A percentile compares a stretch with the other conserved stretches of the same genome.
Evolutionary conservation across 2,113 vertebrate genomes (phyloP).

Genomic region (Leptobrachium ailaonicum): DNA sequence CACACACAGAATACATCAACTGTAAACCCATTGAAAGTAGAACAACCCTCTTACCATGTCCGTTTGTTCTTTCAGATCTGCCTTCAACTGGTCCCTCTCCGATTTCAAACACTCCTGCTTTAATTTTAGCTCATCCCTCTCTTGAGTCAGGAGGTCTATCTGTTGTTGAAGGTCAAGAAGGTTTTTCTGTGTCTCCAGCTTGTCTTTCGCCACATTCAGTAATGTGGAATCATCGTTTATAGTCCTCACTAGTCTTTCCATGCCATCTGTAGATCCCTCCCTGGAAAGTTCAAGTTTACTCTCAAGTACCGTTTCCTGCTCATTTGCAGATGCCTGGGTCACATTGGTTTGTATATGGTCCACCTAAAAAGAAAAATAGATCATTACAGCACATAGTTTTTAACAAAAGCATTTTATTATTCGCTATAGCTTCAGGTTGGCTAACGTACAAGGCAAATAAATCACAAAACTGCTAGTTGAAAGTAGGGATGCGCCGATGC

Average conservation of each 20-base stretch:
- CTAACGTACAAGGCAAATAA: no score
- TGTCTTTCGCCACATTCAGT: neutral
- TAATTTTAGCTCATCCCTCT: constrained; percentile 51
- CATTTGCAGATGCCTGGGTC: neutral
- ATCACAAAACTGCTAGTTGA: no score
- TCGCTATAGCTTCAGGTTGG: no score
- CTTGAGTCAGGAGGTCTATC: constrained; percentile 34
- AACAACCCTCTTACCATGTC: constrained; percentile 39
- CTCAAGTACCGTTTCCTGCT: constrained; percentile 30
- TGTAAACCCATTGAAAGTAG: no score
- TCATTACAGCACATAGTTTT: no score
- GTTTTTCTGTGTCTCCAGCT: constrained; percentile 3
- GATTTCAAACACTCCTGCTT: constrained; percentile 8
- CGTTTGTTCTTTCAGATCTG: constrained; percentile 28
- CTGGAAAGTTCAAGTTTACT: constrained; percentile 18
- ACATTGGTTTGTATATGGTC: neutral
- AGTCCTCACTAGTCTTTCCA: constrained; percentile 32
- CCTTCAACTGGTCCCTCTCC: constrained; percentile 47
- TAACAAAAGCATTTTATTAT: no score
- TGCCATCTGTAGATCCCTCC: constrained; percentile 8
- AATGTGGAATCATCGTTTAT: neutral
- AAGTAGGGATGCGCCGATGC: no score
- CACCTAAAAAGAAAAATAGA: neutral
- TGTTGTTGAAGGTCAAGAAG: constrained; percentile 48
- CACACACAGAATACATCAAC: no score